A percentile compares a stretch with the other conserved stretches of the same genome.
Conservation (phyloP, 1,140 invertebrate genomes). For the Epicauta chinensis region DNA sequence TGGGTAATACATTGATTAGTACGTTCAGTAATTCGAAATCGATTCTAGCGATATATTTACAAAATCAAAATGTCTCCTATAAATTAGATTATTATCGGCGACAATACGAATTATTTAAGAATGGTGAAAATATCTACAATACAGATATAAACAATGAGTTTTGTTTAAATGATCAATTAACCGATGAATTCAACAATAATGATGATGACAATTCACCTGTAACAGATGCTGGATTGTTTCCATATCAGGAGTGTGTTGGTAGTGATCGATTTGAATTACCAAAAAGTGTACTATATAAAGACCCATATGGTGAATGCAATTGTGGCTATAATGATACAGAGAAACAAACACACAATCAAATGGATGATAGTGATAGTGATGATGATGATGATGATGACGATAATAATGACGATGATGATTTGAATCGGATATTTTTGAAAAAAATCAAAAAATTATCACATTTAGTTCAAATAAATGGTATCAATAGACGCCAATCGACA, state of each 20-base stretch:
- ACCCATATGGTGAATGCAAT: slow-evolving; percentile 6
- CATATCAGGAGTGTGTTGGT: not conserved
- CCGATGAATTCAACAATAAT: not conserved
- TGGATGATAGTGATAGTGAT: not conserved
- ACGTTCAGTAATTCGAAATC: not conserved
- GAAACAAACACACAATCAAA: not conserved
- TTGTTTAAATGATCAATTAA: not conserved
- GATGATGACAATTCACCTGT: not conserved
- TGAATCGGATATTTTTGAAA: not conserved
- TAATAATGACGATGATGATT: not conserved
- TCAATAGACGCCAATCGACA: not conserved
- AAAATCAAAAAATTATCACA: not conserved
- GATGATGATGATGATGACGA: not conserved
- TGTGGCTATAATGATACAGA: not conserved
- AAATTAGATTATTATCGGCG: slow-evolving; percentile 1
- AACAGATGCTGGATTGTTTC: not conserved
- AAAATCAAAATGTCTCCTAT: slow-evolving; percentile 5
- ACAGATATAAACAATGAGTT: not conserved
- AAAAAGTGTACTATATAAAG: slow-evolving; percentile 6
- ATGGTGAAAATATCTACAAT: not conserved
- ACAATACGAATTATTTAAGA: not conserved
- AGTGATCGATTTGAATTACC: not conserved
- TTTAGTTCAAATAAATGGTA: not conserved
- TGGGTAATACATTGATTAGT: slow-evolving; percentile 1
- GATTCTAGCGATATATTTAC: slow-evolving; percentile 7